Conservation (phyloP, 2,113 vertebrate genomes). For the Urocitellus parryii region DNA sequence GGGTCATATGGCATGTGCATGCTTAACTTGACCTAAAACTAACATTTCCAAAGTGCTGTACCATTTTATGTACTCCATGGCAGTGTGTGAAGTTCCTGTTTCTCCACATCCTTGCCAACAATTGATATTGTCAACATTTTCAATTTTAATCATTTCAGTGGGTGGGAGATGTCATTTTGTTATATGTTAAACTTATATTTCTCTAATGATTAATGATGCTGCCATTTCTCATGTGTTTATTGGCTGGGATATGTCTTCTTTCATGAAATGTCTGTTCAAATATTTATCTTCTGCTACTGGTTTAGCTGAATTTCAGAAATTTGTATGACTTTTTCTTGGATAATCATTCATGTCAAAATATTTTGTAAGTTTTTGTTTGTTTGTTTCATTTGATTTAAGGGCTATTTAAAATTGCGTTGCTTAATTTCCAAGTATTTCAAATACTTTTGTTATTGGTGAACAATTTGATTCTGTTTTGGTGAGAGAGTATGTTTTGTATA, state of each 20-base stretch:
- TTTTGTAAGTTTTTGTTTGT: not conserved
- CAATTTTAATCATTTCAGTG: not conserved
- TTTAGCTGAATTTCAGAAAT: not conserved
- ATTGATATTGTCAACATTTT: constrained; percentile 8
- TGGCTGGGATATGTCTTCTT: not conserved
- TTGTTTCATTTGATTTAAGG: constrained; percentile 10
- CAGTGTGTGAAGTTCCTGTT: not conserved
- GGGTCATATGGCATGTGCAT: not conserved
- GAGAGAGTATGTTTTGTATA: not conserved
- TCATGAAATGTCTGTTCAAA: constrained; percentile 23
- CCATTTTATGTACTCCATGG: not conserved
- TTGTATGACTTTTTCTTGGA: not conserved
- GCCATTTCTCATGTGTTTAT: not conserved
- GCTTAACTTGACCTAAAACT: constrained; percentile 35
- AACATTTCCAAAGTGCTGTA: constrained; percentile 7
- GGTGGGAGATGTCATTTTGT: not conserved
- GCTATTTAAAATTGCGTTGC: not conserved
- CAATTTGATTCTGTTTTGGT: not conserved
- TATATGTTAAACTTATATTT: not conserved
- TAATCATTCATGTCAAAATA: constrained; percentile 34
- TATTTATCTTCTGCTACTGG: not conserved
- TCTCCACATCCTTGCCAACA: constrained; percentile 2
- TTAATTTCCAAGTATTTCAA: not conserved
- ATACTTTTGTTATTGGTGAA: not conserved
- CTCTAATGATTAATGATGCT: not conserved